A percentile compares a stretch with the other conserved stretches of the same genome.
Evolutionary conservation across 2,113 vertebrate genomes (phyloP).

Genomic region (Oncorhynchus clarkii): DNA sequence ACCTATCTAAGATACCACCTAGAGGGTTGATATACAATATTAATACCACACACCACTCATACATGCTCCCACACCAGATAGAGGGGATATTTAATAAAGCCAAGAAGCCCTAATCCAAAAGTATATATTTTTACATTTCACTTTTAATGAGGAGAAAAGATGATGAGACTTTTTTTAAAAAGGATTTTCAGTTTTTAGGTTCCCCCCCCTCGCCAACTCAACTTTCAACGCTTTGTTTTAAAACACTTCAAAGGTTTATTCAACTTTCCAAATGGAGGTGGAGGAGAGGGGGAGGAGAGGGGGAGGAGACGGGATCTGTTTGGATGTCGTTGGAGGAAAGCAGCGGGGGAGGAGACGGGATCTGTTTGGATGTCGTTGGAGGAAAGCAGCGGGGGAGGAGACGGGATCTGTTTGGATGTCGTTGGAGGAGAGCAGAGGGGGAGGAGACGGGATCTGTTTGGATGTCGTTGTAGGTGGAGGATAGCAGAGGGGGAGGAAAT

Average conservation of each 20-base stretch:
- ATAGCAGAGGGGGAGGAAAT: no score
- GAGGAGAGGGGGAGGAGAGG: no score
- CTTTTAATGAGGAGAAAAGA: slow-evolving; percentile 10
- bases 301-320: no score
- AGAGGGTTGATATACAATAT: neutral
- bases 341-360: no score
- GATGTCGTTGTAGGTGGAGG: no score
- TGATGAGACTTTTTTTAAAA: neutral
- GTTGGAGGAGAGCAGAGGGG: no score
- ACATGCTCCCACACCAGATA: neutral
- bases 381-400: no score
- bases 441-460: no score
- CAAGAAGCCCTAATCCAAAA: neutral
- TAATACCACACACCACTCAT: neutral
- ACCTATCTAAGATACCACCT: neutral
- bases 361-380: no score
- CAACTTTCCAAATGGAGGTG: no score
- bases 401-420: no score
- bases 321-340: no score
- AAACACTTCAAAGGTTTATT: neutral
- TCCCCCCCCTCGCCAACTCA: neutral
- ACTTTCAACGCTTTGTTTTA: neutral
- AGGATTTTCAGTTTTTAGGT: neutral
- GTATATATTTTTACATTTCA: slow-evolving; percentile 1
- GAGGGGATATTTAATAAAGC: neutral